phyloP scores from a whole-genome alignment of 2,888 invertebrate species.

The Tinea pellionella region DNA sequence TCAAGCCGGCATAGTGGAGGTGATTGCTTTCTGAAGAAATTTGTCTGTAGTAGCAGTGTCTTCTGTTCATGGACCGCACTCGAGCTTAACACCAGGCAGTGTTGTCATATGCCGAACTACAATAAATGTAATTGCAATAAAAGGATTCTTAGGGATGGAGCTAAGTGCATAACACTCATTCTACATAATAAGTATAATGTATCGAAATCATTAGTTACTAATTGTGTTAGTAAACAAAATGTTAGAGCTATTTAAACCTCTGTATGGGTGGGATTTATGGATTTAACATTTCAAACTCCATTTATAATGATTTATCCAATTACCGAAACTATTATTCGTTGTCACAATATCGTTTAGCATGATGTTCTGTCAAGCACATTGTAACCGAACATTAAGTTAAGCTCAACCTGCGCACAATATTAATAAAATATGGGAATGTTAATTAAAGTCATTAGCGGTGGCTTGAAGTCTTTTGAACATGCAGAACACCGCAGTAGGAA shows the following conservation, averaged over 20 bases:
- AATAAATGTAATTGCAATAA: not conserved
- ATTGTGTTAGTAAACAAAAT: no score
- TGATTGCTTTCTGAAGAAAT: no score
- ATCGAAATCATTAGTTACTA: no score
- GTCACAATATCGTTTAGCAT: slow-evolving; percentile 41
- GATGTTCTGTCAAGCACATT: slow-evolving; percentile 5
- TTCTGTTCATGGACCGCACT: no score
- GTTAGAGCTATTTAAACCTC: no score
- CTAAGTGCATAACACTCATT: no score
- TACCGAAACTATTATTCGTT: slow-evolving; percentile 25
- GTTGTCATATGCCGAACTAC: no score
- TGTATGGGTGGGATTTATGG: not conserved
- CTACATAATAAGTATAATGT: no score
- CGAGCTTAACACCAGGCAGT: no score
- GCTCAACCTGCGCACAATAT: slow-evolving; percentile 43
- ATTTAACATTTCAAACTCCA: slow-evolving; percentile 1
- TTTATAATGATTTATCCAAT: slow-evolving; percentile 8
- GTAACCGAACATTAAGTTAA: slow-evolving; percentile 28
- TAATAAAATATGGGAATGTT: slow-evolving; percentile 59
- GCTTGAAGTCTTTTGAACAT: slow-evolving; percentile 35
- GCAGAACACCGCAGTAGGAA: slow-evolving; percentile 34
- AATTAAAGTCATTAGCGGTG: slow-evolving; percentile 63
- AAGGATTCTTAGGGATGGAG: no score
- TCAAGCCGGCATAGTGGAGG: no score
- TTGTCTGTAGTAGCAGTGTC: no score